phyloP scores from a whole-genome alignment of 2,113 vertebrate genomes.

The Oreotragus oreotragus region DNA sequence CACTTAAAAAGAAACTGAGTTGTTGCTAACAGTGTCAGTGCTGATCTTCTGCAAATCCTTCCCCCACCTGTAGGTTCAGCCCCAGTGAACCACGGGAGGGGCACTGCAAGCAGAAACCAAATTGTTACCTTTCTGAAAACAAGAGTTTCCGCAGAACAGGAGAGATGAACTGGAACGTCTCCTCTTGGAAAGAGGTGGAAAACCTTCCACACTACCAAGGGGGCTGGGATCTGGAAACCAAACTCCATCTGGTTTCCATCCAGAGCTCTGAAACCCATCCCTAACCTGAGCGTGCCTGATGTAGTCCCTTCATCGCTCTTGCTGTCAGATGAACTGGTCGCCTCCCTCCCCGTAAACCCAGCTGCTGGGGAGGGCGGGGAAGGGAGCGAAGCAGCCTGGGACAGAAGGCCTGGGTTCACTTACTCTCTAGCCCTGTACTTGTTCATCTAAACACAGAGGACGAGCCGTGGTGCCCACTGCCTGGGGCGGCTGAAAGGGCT shows the following conservation, averaged over 20 bases:
- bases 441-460: not conserved
- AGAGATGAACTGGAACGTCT: slow-evolving; percentile 17
- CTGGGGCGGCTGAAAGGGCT: not conserved
- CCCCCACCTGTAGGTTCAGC: not conserved
- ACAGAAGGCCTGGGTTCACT: not conserved
- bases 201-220: not conserved
- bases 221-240: slow-evolving; percentile 89
- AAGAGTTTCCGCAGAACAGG: slow-evolving; percentile 54
- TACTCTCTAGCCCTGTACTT: not conserved
- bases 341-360: not conserved
- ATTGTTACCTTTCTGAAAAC: slow-evolving; percentile 64
- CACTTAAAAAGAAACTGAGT: not conserved
- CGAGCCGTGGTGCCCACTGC: not conserved
- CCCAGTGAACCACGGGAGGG: not conserved
- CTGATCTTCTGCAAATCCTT: not conserved
- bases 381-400: not conserved
- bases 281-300: not conserved
- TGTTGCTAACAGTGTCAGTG: slow-evolving; percentile 24
- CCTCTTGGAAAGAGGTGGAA: slow-evolving; percentile 50
- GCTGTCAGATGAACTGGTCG: not conserved
- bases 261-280: not conserved
- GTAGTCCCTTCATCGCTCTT: fast-evolving
- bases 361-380: fast-evolving
- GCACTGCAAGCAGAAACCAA: not conserved
- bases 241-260: slow-evolving; percentile 91